Evolutionary conservation across 2,888 invertebrate species (phyloP).

Genomic region (Sclerodermus sp.): DNA sequence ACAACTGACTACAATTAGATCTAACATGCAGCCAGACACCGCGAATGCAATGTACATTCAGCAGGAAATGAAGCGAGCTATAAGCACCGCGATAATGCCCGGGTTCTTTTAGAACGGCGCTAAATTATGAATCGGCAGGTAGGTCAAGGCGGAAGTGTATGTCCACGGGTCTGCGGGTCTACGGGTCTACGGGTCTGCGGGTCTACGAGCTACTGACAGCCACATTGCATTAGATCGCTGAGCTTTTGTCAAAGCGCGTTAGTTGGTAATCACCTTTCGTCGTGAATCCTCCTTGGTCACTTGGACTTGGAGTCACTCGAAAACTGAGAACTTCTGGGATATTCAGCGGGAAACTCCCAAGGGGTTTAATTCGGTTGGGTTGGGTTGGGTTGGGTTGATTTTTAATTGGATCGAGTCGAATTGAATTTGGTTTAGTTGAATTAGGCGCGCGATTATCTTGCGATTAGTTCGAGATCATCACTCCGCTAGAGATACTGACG

Average conservation of each 20-base stretch:
- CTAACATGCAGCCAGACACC: conserved; percentile 9
- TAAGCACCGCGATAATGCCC: neutral
- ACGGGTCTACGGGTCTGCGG: neutral
- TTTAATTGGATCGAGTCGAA: too few relatives aligned
- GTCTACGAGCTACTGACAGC: neutral
- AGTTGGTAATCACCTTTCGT: conserved; percentile 21
- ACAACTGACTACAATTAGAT: conserved; percentile 16
- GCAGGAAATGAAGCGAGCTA: neutral
- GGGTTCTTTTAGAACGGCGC: neutral
- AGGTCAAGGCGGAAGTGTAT: neutral
- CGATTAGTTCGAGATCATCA: too few relatives aligned
- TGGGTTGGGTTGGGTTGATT: too few relatives aligned
- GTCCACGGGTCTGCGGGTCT: conserved; percentile 14
- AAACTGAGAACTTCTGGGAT: too few relatives aligned
- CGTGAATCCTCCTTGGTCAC: neutral
- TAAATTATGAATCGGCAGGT: neutral
- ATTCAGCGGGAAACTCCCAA: too few relatives aligned
- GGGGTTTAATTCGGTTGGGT: too few relatives aligned
- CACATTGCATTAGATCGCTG: conserved; percentile 7
- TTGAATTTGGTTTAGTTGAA: too few relatives aligned
- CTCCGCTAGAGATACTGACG: too few relatives aligned
- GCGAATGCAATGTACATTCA: neutral
- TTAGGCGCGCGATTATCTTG: too few relatives aligned
- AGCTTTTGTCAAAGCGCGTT: conserved; percentile 10
- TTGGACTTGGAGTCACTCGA: neutral